A percentile compares a stretch with the other conserved stretches of the same genome.
Conservation (phyloP, 2,797 vertebrate species). For the Gila robusta region DNA sequence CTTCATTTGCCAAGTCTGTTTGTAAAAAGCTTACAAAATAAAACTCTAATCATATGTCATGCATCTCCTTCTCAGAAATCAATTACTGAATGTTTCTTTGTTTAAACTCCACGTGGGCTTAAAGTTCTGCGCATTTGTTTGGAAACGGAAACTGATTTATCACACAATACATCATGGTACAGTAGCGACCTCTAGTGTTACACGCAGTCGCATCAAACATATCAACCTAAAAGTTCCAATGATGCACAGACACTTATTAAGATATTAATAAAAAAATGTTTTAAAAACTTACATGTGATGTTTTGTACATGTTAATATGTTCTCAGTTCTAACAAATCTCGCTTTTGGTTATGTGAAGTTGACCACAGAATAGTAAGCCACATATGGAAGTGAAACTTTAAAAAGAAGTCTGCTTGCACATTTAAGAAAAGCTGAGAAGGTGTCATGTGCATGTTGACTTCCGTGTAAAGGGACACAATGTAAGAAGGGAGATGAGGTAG, state of each 20-base stretch:
- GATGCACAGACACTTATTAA: neutral
- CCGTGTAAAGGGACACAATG: neutral
- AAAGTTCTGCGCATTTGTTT: conserved; percentile 10
- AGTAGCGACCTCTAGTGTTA: conserved; percentile 52
- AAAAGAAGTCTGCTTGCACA: conserved; percentile 35
- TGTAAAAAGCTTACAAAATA: conserved; percentile 13
- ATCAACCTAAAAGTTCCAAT: neutral
- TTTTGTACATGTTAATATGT: neutral
- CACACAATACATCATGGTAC: neutral
- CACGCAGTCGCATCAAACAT: neutral
- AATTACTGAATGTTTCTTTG: conserved; percentile 8
- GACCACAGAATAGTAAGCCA: neutral
- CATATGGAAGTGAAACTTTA: conserved; percentile 43
- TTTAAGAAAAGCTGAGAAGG: conserved; percentile 31
- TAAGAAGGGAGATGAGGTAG: neutral
- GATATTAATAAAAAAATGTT: neutral
- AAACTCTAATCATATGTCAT: neutral
- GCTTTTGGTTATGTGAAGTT: neutral
- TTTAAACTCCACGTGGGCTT: neutral
- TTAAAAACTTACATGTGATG: neutral
- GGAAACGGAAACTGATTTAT: neutral
- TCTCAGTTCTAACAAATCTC: neutral
- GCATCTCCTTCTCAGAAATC: conserved; percentile 20
- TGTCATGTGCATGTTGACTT: conserved; percentile 54
- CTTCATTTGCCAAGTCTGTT: neutral